A percentile compares a stretch with the other conserved stretches of the same genome.
Evolutionary conservation across 2,113 vertebrate species (phyloP).

Genomic region (Scolopax mira): DNA sequence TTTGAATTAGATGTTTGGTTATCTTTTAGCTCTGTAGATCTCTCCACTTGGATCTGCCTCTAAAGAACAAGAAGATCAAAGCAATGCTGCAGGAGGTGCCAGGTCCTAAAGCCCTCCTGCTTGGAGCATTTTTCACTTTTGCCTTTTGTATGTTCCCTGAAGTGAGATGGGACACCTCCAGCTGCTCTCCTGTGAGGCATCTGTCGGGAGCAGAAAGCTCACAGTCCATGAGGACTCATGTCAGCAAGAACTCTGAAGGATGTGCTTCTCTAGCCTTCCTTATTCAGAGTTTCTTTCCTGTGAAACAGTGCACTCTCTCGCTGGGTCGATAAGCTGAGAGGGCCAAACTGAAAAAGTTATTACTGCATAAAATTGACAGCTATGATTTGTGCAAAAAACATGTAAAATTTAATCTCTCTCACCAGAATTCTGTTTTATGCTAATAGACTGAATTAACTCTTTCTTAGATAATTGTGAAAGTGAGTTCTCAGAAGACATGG

Average conservation of each 20-base stretch:
- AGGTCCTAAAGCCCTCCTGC: background rate
- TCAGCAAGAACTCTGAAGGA: background rate
- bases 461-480: background rate
- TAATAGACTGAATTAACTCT: slow-evolving; percentile 31
- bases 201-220: background rate
- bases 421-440: background rate
- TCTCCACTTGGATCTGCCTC: background rate
- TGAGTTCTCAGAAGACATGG: background rate
- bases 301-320: background rate
- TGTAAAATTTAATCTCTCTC: background rate
- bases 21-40: background rate
- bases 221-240: too few species aligned
- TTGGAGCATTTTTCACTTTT: background rate
- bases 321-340: background rate
- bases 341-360: background rate
- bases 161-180: background rate
- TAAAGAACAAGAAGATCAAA: background rate
- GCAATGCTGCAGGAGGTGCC: background rate
- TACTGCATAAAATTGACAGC: background rate
- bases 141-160: background rate
- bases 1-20: background rate
- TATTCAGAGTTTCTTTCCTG: background rate
- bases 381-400: background rate
- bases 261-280: background rate
- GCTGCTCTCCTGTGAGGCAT: background rate